These are phyloP conservation scores for Geotrupes spiniger DNA, from an alignment of 2,888 invertebrate species.

Conservation along the genomic window DNA sequence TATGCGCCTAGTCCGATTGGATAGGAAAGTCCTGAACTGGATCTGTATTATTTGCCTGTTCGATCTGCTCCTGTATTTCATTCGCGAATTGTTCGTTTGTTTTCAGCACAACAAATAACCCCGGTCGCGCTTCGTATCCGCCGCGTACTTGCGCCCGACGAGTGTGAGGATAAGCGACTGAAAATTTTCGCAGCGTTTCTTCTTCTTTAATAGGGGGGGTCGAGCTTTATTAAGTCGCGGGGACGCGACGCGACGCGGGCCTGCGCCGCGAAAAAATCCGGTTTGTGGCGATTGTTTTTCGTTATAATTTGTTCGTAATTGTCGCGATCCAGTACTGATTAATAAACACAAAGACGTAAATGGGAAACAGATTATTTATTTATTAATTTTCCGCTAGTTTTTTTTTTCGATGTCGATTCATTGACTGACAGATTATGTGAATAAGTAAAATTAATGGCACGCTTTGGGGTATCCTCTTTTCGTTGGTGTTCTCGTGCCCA, in stretches of 20 bases:
- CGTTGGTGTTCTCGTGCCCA: too few relatives aligned
- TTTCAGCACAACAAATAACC: neutral
- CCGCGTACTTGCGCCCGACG: neutral
- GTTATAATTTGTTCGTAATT: conserved; percentile 5
- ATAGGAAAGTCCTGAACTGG: conserved; percentile 52
- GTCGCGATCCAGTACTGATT: neutral
- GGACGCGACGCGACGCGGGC: neutral
- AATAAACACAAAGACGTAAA: too few relatives aligned
- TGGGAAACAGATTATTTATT: too few relatives aligned
- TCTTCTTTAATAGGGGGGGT: conserved; percentile 12
- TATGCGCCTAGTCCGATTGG: conserved; percentile 19
- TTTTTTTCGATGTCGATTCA: too few relatives aligned
- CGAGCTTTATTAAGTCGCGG: conserved; percentile 10
- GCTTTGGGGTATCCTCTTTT: too few relatives aligned
- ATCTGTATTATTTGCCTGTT: conserved; percentile 52
- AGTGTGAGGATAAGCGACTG: neutral
- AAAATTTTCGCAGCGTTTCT: conserved; percentile 2
- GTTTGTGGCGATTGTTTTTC: neutral
- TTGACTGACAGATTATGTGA: too few relatives aligned
- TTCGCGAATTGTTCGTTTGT: conserved; percentile 28
- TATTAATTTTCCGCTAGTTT: too few relatives aligned
- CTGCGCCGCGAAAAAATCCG: neutral
- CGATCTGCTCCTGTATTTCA: conserved; percentile 45
- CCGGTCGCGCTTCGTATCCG: too few relatives aligned
- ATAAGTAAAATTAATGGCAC: too few relatives aligned